Conservation (phyloP, 2,888 invertebrate species). For the Sesamia inferens region DNA sequence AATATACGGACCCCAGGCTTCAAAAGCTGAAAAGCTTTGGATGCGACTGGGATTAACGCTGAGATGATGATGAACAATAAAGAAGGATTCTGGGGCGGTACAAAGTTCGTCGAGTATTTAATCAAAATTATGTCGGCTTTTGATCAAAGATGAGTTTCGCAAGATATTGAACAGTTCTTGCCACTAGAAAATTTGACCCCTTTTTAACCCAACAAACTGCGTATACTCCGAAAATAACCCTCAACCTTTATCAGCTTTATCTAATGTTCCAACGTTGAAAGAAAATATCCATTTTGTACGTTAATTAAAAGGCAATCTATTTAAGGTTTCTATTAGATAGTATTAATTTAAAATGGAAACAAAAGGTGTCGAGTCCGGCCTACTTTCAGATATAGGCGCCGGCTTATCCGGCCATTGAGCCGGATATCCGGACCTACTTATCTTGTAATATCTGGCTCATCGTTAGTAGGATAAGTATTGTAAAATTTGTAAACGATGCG, state of each 20-base stretch:
- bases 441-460: constrained; percentile 32
- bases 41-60: no score
- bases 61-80: no score
- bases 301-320: constrained; percentile 48
- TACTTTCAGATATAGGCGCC: constrained; percentile 66
- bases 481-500: background rate
- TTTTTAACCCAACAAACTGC: background rate
- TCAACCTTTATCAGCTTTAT: constrained; percentile 13
- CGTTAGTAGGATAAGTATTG: constrained; percentile 13
- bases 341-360: constrained; percentile 41
- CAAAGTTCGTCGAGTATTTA: background rate
- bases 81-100: background rate
- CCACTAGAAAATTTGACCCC: background rate
- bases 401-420: constrained; percentile 63
- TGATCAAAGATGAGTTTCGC: background rate
- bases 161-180: background rate
- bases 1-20: no score
- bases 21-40: no score
- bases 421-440: constrained; percentile 62
- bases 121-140: background rate
- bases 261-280: constrained; percentile 30
- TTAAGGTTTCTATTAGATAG: constrained; percentile 38
- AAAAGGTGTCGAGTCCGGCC: constrained; percentile 50
- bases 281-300: constrained; percentile 19
- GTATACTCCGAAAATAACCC: constrained; percentile 1